Evolutionary conservation across 2,113 vertebrate genomes (phyloP).

Genomic region (human): GRCh38 chr20:50164001-50164500

Average conservation of each 20-base stretch:
- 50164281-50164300: neutral
- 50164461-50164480: neutral
- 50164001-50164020: neutral
- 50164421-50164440: neutral
- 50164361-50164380: neutral
- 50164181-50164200: neutral
- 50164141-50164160: neutral
- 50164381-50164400: neutral
- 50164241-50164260: neutral
- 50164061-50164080: neutral
- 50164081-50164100: neutral
- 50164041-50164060: neutral
- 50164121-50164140: too few relatives aligned
- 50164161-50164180: neutral
- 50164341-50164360: neutral
- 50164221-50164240: neutral
- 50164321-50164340: neutral
- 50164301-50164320: neutral
- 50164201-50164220: neutral
- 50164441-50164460: neutral
- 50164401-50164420: neutral
- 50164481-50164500: neutral
- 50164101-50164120: neutral
- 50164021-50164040: neutral
- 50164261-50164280: neutral